phyloP scores from a whole-genome alignment of 1,140 invertebrate species.

The Odontomachus brunneus region DNA sequence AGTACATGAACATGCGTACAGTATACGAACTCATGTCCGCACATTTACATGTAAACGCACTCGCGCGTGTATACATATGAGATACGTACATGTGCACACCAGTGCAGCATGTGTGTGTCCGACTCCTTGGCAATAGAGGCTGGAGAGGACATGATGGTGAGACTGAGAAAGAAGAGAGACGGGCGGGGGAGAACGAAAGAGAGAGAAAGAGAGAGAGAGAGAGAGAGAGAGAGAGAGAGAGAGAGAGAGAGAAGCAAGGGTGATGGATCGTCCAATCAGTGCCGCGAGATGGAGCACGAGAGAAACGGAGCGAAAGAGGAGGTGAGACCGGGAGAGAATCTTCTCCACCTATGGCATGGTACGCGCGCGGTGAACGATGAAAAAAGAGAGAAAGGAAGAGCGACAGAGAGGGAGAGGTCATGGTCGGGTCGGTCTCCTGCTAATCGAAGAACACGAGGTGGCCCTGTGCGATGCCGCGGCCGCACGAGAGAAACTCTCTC shows the following conservation, averaged over 20 bases:
- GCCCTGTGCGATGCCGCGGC: conserved; percentile 64
- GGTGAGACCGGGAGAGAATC: conserved; percentile 66
- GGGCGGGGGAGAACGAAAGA: conserved; percentile 41
- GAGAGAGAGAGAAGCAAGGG: conserved; percentile 75
- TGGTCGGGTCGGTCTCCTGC: conserved; percentile 84
- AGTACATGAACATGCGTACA: conserved; percentile 1
- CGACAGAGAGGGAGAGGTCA: conserved; percentile 81
- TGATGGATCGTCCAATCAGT: conserved; percentile 87
- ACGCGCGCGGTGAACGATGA: conserved; percentile 69
- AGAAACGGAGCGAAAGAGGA: conserved; percentile 70
- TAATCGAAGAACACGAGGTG: conserved; percentile 85
- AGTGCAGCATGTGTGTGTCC: conserved; percentile 69
- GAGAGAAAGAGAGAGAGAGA: conserved; percentile 35
- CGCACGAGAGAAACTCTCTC: conserved; percentile 63
- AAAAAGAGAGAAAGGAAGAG: conserved; percentile 64
- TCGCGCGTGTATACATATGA: not conserved
- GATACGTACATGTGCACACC: not conserved
- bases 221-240: conserved; percentile 73
- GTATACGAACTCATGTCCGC: conserved; percentile 11
- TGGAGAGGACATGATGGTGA: conserved; percentile 68
- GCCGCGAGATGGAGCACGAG: conserved; percentile 85
- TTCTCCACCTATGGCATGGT: conserved; percentile 79
- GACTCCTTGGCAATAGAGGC: conserved; percentile 69
- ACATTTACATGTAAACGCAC: conserved; percentile 12
- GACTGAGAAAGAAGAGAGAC: conserved; percentile 48